phyloP scores from a whole-genome alignment of 1,140 invertebrate species.

The Ceratina australensis region DNA sequence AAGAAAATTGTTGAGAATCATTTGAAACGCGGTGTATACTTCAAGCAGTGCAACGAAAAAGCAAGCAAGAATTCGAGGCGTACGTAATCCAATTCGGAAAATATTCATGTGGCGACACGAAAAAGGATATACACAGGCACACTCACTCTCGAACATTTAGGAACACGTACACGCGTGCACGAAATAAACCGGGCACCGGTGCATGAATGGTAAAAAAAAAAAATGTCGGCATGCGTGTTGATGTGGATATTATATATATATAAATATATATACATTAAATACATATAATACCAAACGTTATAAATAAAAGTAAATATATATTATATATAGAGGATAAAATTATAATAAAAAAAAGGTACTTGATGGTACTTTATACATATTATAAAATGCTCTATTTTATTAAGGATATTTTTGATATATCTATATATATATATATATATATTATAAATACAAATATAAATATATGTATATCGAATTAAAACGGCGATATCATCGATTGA shows the following conservation, averaged over 20 bases:
- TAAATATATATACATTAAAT: constrained; percentile 42
- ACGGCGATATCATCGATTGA: constrained; percentile 42
- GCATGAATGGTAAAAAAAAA: constrained; percentile 27
- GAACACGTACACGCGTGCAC: background rate
- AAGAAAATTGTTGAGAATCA: background rate
- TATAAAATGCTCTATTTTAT: constrained; percentile 77
- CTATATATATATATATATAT: constrained; percentile 73
- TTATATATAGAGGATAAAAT: constrained; percentile 64
- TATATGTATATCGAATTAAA: constrained; percentile 74
- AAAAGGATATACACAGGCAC: background rate
- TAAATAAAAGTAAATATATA: constrained; percentile 27
- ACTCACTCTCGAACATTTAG: background rate
- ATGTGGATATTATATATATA: constrained; percentile 50
- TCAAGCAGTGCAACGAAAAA: constrained; percentile 1
- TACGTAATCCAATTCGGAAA: constrained; percentile 37
- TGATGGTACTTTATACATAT: constrained; percentile 75
- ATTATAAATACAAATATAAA: constrained; percentile 70
- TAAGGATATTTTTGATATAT: constrained; percentile 80
- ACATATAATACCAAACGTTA: constrained; percentile 52
- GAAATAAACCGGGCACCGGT: background rate
- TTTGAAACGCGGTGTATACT: background rate
- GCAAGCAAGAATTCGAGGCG: constrained; percentile 9
- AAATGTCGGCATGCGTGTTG: constrained; percentile 27
- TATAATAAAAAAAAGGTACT: constrained; percentile 71
- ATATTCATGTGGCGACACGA: constrained; percentile 36